Base-by-base conservation (phyloP, 2,888 invertebrate genomes). In the Notodonta dromedarius region DNA sequence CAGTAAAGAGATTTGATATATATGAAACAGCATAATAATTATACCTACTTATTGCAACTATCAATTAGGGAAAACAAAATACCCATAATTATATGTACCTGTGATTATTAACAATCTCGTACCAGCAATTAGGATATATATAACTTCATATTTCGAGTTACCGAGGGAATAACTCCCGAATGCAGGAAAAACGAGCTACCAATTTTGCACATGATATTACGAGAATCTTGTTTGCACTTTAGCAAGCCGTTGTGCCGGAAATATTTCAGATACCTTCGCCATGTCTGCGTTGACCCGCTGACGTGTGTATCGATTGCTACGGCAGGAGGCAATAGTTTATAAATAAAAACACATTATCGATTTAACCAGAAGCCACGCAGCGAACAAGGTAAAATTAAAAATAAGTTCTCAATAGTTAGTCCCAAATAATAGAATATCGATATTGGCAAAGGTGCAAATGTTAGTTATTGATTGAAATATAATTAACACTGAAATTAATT, bases 261-360 rank as follows among this genome's bases (percentile, higher is more conserved):
- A 53, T 59, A 54, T 59, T 59, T 53, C 16, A 12, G 16, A 35
- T 46, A 54, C 9, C 60, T 59, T n/a, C 12, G 44, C 39, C 56
- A 42, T 13, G 44, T 24, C 42, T 56, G 56, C 14, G 56, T 56
- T 13, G 40, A 35, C 53, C 0, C n/a, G 40, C 40, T 40, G 42
- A 56, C 5, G 12, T 12, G 32, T 32, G 32, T 12, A 13, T 52
- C 13, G 24, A 51, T 42, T 51, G 51, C 24, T 51, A 24, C 24
- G 51, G 51, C 51, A 12, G 52, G 32, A 11, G 52, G 52, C 12
- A 52, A 32, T 5, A 32, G 32, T 32, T 32, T 52, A 52, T 52
- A 52, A 52, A 52, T 24, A 52, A 52, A 12, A 52, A 16, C 1
- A 16, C 50, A 50, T 16, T 50, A 50, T 50, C 14, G 8, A 16